Evolutionary conservation across 1,140 invertebrate genomes (phyloP).

Genomic region (Brachionus paranguensis): DNA sequence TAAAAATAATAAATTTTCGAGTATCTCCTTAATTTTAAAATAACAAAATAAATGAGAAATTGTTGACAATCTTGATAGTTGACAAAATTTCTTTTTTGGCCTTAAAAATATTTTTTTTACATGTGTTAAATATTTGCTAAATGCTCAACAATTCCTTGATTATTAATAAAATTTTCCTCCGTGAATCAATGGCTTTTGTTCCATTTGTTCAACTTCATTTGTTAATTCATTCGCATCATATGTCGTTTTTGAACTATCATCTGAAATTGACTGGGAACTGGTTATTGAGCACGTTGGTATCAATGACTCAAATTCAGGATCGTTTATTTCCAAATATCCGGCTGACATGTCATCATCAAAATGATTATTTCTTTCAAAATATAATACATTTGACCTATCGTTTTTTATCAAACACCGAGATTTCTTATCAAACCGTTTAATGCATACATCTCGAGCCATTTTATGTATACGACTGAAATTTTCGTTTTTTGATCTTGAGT

Average conservation of each 20-base stretch:
- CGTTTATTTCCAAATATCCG: not conserved
- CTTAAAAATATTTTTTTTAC: not conserved
- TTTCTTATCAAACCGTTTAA: not conserved
- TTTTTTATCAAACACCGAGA: not conserved
- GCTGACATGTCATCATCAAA: not conserved
- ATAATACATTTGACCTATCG: not conserved
- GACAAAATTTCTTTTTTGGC: not conserved
- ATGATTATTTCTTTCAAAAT: not conserved
- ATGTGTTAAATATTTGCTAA: not conserved
- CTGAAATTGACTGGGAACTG: not conserved
- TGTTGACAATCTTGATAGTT: not conserved
- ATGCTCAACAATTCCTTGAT: not conserved
- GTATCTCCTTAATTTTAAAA: not conserved
- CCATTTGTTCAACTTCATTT: not conserved
- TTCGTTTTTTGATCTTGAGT: not conserved
- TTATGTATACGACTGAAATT: not conserved
- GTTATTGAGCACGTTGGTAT: not conserved
- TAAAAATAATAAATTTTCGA: not conserved
- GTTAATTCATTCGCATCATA: not conserved
- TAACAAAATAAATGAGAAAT: not conserved
- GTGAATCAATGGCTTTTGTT: not conserved
- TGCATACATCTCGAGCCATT: not conserved
- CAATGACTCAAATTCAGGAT: not conserved
- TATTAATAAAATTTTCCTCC: not conserved
- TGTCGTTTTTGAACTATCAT: slow-evolving; percentile 3